Evolutionary conservation across 2,797 vertebrate genomes (phyloP).

Genomic region (Apogon hyalosoma): DNA sequence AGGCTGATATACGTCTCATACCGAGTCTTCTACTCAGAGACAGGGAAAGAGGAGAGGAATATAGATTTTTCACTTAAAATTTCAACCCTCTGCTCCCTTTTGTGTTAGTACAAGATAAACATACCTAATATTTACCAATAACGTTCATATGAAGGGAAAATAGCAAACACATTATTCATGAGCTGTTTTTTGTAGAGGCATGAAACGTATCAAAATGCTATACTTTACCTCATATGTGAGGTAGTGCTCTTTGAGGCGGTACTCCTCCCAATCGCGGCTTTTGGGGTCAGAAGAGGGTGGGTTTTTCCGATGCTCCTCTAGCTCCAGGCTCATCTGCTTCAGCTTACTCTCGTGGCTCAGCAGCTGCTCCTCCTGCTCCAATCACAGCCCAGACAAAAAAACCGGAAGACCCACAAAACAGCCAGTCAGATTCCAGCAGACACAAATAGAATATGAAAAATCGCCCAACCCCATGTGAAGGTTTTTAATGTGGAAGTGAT

Average conservation of each 20-base stretch:
- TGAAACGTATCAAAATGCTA: slow-evolving; percentile 1
- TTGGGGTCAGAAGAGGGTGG: slow-evolving; percentile 88
- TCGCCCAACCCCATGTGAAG: neutral
- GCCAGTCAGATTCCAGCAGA: slow-evolving; percentile 52
- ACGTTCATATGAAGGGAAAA: slow-evolving; percentile 1
- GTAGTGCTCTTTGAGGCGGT: slow-evolving; percentile 96
- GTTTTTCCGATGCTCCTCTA: slow-evolving; percentile 93
- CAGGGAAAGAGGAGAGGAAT: neutral
- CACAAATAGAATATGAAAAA: slow-evolving; percentile 52
- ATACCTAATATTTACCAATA: neutral
- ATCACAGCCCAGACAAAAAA: slow-evolving; percentile 44
- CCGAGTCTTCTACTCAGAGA: slow-evolving; percentile 90
- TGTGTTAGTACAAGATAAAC: neutral
- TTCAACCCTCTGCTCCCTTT: too few relatives aligned
- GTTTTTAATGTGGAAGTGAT: slow-evolving; percentile 8
- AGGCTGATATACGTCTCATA: slow-evolving; percentile 95
- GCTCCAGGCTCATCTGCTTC: slow-evolving; percentile 93
- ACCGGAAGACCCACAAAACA: slow-evolving; percentile 28
- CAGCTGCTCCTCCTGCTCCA: slow-evolving; percentile 93
- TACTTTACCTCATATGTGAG: slow-evolving; percentile 92
- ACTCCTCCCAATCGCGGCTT: slow-evolving; percentile 94
- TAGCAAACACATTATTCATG: slow-evolving; percentile 7
- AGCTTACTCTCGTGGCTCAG: slow-evolving; percentile 95
- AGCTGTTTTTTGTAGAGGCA: neutral
- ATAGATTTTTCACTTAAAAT: neutral